Evolutionary conservation across 2,113 vertebrate genomes (phyloP), one percentile per base, ranked within the genome.

Genomic region (Corythornis madagascariensis): DNA sequence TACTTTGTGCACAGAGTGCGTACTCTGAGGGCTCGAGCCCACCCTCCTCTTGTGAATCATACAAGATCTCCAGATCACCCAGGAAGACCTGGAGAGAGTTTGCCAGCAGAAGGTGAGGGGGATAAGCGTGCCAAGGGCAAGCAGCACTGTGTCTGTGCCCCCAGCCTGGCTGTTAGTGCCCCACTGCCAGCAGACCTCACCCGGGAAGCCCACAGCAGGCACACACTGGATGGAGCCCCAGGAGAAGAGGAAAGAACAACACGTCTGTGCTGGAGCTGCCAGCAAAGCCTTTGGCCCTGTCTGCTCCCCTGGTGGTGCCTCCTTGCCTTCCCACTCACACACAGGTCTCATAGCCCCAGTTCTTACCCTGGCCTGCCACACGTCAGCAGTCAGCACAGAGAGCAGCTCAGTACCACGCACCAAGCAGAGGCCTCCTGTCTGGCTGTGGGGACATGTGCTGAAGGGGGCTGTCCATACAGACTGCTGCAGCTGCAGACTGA

Each of bases 71-170:
- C 43, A 38, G 31, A 14, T 21, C 31, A 60, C 42, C 40, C 22
- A 14, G 26, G 15, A 48, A 47, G n/a, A 16, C 20, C 7, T 16
- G 31, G 33, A 55, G 15, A n/a, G 5, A 13, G n/a, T 33, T 26
- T 45, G 45, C 1, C 5, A 69, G 29, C 7, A 3, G n/a, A 29
- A 38, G 6, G 56, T 1, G 1, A 48, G 5, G 4, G 6, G 25
- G 12, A n/a, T 10, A 33, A 65, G 35, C 1, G 0, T 35, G 31
- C 13, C 0, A 3, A 70, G 33, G 47, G 43, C 40, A 47, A 21
- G 0, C 0, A 64, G 56, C 6, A 29, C 38, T 45, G 15, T 17
- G 16, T 6, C 33, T 33, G 5, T 33, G 29, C 16, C 16, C 6
- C 47, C 47, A 38, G 17, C 21, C 64, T 5, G 17, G 53, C 45